Base-by-base conservation (phyloP, 1,140 invertebrate species). In the Eumaeus atala region DNA sequence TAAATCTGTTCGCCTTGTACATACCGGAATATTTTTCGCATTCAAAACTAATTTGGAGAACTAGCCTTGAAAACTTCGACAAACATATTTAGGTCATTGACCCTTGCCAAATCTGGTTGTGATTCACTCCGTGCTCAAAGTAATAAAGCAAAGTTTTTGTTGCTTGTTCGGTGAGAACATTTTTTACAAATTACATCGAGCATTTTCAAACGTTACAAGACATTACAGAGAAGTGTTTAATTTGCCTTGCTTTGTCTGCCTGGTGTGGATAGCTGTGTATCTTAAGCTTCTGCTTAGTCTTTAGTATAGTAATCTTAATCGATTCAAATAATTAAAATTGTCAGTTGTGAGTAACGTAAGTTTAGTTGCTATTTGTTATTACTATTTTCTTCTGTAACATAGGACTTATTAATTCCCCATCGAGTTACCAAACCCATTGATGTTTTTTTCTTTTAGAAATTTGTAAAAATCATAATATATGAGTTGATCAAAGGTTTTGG, bases 1-100 rank as follows among this genome's bases (percentile, higher is more conserved):
- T 66, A 73, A 70, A 68, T 59, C 53, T 52, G 67, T 72, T 70
- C 55, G 67, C 69, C 70, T 70, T 63, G 66, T 57, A 74, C 70
- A 75, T 71, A 70, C 75, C 60, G 66, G 65, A 68, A 28, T 28
- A 28, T 77, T 73, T 70, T 60, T 84, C 74, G 73, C 62, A 62
- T 69, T 70, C 68, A 72, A 75, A 73, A 68, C 70, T 68, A 68
- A 78, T 77, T 81, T 74, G 79, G 72, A 81, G 60, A 66, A 58
- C 58, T 80, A 84, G 77, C 83, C 83, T 86, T 86, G 83, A 83
- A 78, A 70, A 77, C 70, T 80, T 80, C 70, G 72, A 75, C 76
- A 83, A 84, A 80, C 79, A 77, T 75, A 83, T 83, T 81, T 81
- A 59, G 83, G 83, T 83, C 80, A 79, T 82, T 86, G 76, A 86